phyloP scores from a whole-genome alignment of 2,113 vertebrate genomes.

The Caretta caretta region DNA sequence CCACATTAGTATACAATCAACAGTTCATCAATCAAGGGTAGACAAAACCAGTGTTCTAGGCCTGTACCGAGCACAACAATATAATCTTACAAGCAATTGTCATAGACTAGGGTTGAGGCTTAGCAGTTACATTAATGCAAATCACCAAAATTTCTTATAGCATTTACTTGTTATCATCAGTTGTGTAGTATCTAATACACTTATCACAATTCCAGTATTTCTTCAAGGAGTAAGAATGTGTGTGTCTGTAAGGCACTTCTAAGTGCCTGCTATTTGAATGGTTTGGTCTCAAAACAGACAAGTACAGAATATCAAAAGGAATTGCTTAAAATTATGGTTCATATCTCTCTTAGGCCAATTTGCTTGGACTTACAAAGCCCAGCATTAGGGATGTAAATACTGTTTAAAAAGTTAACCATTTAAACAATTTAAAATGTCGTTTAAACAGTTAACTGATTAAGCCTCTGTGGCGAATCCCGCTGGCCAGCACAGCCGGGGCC shows the following conservation, averaged over 20 bases:
- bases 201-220: too few species aligned
- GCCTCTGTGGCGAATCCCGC: too few species aligned
- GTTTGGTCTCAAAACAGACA: background rate
- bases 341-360: background rate
- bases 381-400: background rate
- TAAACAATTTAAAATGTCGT: too few species aligned
- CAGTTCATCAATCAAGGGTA: background rate
- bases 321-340: background rate
- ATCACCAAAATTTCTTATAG: too few species aligned
- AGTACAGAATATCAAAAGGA: background rate
- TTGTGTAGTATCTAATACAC: too few species aligned
- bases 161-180: too few species aligned
- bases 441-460: too few species aligned
- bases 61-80: background rate
- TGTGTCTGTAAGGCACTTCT: too few species aligned
- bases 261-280: too few species aligned
- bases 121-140: background rate
- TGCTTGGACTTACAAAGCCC: background rate
- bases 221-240: too few species aligned
- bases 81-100: background rate
- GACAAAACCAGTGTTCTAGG: background rate
- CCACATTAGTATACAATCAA: background rate
- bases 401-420: too few species aligned
- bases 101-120: background rate
- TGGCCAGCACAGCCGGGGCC: too few species aligned